Base-by-base conservation (phyloP, 2,797 vertebrate genomes). In the Dendrocincla tyrannina region DNA sequence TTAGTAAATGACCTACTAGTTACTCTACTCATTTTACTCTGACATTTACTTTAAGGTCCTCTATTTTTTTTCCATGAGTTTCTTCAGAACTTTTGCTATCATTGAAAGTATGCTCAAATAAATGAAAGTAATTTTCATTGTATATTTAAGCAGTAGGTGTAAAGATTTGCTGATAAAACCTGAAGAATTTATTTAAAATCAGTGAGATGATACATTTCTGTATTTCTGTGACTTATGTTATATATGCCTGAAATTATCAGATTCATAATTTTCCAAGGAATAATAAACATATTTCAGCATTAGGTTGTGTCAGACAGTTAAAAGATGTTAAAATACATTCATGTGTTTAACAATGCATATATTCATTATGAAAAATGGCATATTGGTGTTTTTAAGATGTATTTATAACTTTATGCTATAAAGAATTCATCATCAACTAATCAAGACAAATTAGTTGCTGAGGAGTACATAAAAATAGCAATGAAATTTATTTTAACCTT, bases 341-440 rank as follows among this genome's bases (percentile, higher is more conserved):
- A 66, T 89, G 4, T 88, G 37, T 88, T 89, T 93, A 89, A 69
- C 35, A 41, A 14, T 90, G 30, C 32, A 25, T 93, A 4, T 63
- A 86, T 90, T 83, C 20, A 84, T 92, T 89, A 68, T 78, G 46
- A 96, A 96, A 95, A 89, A 88, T 53, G 22, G 27, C 27, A 33
- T 82, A 78, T 93, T 95, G 60, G 74, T 91, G 53, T 93, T 94
- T 84, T 49, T 93, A 86, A 93, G 60, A 91, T 91, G 42, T 90
- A 44, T 58, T 92, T 95, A 30, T 93, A 92, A 85, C 25, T 68
- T 75, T 53, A 17, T 10, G 41, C 49, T 82, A 30, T 89, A 89
- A 92, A 89, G 72, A 95, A 93, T 91, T 91, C 67, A 91, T 95
- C 39, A 83, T 62, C 41, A 83, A 32, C 74, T 70, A 91, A 84